phyloP scores from a whole-genome alignment of 2,113 vertebrate species.

The Microcebus lehilahytsara region DNA sequence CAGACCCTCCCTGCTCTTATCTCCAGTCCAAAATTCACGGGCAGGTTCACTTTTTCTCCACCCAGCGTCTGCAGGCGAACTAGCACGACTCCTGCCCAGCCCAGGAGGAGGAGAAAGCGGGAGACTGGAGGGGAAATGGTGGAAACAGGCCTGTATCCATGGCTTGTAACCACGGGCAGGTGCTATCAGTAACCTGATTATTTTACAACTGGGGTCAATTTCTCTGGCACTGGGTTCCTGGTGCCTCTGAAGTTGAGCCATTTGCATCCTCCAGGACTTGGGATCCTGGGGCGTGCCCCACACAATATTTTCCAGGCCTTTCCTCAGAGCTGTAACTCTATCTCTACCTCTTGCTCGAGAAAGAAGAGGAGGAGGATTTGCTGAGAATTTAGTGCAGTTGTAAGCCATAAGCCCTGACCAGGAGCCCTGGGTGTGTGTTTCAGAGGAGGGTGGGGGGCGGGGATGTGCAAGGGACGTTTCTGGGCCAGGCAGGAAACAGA shows the following conservation, averaged over 20 bases:
- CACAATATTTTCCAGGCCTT: slow-evolving; percentile 77
- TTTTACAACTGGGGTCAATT: slow-evolving; percentile 85
- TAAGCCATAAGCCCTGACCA: slow-evolving; percentile 42
- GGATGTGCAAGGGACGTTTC: slow-evolving; percentile 58
- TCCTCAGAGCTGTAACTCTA: slow-evolving; percentile 68
- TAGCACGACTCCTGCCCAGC: background rate
- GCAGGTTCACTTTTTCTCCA: slow-evolving; percentile 63
- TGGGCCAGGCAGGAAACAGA: slow-evolving; percentile 57
- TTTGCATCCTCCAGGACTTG: slow-evolving; percentile 71
- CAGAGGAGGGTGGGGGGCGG: background rate
- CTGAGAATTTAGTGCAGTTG: slow-evolving; percentile 51
- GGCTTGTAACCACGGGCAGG: slow-evolving; percentile 71
- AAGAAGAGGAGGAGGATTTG: slow-evolving; percentile 65
- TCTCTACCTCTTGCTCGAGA: slow-evolving; percentile 66
- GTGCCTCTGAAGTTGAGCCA: slow-evolving; percentile 75
- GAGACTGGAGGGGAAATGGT: slow-evolving; percentile 55
- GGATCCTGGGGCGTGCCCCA: slow-evolving; percentile 71
- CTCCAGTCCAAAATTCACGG: slow-evolving; percentile 77
- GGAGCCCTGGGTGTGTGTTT: slow-evolving; percentile 50
- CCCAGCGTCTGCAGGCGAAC: slow-evolving; percentile 54
- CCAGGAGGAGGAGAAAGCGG: slow-evolving; percentile 52
- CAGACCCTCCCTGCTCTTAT: slow-evolving; percentile 74
- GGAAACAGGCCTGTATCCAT: slow-evolving; percentile 63
- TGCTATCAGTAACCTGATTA: slow-evolving; percentile 85
- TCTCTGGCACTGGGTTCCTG: slow-evolving; percentile 79